A percentile compares a stretch with the other conserved stretches of the same genome.
Conservation (phyloP, 2,888 invertebrate genomes). For the Meiosimyza decipiens region DNA sequence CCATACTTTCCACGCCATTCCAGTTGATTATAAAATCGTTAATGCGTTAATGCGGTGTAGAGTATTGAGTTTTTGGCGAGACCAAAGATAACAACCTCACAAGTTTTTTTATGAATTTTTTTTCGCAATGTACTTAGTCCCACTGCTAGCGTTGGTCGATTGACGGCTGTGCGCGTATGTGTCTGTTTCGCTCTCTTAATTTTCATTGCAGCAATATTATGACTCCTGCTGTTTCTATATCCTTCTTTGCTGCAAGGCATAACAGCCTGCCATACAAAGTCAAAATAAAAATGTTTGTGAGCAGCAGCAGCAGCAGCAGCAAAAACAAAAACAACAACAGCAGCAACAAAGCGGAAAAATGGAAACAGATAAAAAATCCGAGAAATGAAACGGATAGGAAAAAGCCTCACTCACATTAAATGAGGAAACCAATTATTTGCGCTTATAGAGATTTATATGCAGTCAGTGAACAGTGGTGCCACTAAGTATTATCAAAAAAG, state of each 20-base stretch:
- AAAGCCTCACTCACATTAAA: slow-evolving; percentile 58
- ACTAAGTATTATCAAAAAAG: neutral
- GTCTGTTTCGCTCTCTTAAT: slow-evolving; percentile 22
- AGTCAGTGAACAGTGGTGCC: slow-evolving; percentile 11
- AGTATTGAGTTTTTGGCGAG: too few species aligned
- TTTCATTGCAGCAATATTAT: slow-evolving; percentile 43
- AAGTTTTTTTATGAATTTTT: too few species aligned
- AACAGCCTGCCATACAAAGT: neutral
- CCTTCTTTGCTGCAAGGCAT: slow-evolving; percentile 21
- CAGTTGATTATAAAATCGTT: too few species aligned
- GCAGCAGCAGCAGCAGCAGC: slow-evolving; percentile 31
- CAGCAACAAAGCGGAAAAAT: slow-evolving; percentile 19
- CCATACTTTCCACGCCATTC: too few species aligned
- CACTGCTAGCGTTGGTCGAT: too few species aligned
- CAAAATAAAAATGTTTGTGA: slow-evolving; percentile 11
- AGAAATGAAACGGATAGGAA: slow-evolving; percentile 46
- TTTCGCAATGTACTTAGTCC: too few species aligned
- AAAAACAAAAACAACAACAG: slow-evolving; percentile 17
- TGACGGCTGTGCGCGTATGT: too few species aligned
- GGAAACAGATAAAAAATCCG: slow-evolving; percentile 35
- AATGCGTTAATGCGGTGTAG: too few species aligned
- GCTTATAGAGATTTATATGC: slow-evolving; percentile 56
- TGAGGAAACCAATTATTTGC: slow-evolving; percentile 66
- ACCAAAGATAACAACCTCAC: too few species aligned
- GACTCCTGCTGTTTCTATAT: slow-evolving; percentile 33